A percentile compares a stretch with the other conserved stretches of the same genome.
phyloP scores from a whole-genome alignment of 2,888 invertebrate species.

The Dynastes tityus region DNA sequence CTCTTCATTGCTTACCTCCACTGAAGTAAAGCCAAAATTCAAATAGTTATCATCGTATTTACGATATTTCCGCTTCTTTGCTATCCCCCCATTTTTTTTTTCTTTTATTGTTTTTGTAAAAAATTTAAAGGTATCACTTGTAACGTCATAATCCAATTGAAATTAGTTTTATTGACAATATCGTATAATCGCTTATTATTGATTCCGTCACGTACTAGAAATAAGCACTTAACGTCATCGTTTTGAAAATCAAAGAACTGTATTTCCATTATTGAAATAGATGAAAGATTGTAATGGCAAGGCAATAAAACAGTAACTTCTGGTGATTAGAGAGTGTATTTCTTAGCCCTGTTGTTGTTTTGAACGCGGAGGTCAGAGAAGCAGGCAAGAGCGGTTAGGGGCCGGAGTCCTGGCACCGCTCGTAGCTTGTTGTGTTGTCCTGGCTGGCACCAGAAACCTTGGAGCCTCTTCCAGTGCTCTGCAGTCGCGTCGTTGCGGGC shows the following conservation, averaged over 20 bases:
- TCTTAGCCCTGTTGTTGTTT: constrained; percentile 62
- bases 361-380: constrained; percentile 53
- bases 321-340: constrained; percentile 41
- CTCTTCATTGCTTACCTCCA: too few species aligned
- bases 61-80: too few species aligned
- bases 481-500: constrained; percentile 63
- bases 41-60: too few species aligned
- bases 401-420: constrained; percentile 58
- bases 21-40: too few species aligned
- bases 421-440: constrained; percentile 53
- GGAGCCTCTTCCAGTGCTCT: constrained; percentile 63
- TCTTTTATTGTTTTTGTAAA: too few species aligned
- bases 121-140: too few species aligned
- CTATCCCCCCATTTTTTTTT: too few species aligned
- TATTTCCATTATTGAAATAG: constrained; percentile 33
- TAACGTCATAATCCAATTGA: too few species aligned
- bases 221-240: neutral
- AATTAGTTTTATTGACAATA: constrained; percentile 8
- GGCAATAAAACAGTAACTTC: constrained; percentile 41
- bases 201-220: too few species aligned
- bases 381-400: constrained; percentile 50
- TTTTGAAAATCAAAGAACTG: neutral
- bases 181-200: too few species aligned
- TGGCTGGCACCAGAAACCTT: constrained; percentile 60
- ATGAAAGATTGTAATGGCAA: constrained; percentile 50